Base-by-base conservation (phyloP, 1,140 invertebrate genomes). In the Apis laboriosa region DNA sequence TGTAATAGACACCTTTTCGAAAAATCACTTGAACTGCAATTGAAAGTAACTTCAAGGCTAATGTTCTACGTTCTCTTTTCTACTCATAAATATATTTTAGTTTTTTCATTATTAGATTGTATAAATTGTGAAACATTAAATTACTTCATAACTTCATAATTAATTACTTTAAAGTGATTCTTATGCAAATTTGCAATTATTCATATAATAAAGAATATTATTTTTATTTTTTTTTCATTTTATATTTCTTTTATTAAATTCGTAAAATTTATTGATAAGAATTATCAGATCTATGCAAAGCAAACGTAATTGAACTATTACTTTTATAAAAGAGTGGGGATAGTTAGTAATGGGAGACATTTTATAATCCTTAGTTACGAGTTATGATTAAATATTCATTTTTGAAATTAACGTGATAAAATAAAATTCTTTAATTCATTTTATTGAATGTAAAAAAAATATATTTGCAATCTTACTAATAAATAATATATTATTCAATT, bases 21-120 rank as follows among this genome's bases (percentile, higher is more conserved):
- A 64, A 34, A 77, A 53, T 19, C 43, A 21, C 49, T 60, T 51
- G 51, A 58, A 0, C 8, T 63, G 13, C 28, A 34, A 73, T 64
- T 56, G 74, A 70, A 77, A 77, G 74, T 34, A 3, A 80, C 49
- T 82, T 82, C 80, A 82, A 82, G 80, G 80, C 73, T 82, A 77
- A 77, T 19, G 9, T 55, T 68, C 13, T 17, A 4, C 21, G 34
- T 17, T 81, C 63, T 60, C 72, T 60, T 60, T 67, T 68, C 43
- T 43, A 21, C 28, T n/a, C 19, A 43, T 7, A n/a, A 61, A 60
- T 51, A 13, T 24, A 19, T 60, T n/a, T 28, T 28, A 70, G 3
- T 1, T 21, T 51, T 67, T 74, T 56, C 60, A 19, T 76, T 58
- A 0, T 24, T 53, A 1, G 24, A n/a, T n/a, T 13, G 3, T 60